These are phyloP conservation scores for Cyaniris semiargus DNA, from an alignment of 2,888 invertebrate genomes.

Conservation along the genomic window DNA sequence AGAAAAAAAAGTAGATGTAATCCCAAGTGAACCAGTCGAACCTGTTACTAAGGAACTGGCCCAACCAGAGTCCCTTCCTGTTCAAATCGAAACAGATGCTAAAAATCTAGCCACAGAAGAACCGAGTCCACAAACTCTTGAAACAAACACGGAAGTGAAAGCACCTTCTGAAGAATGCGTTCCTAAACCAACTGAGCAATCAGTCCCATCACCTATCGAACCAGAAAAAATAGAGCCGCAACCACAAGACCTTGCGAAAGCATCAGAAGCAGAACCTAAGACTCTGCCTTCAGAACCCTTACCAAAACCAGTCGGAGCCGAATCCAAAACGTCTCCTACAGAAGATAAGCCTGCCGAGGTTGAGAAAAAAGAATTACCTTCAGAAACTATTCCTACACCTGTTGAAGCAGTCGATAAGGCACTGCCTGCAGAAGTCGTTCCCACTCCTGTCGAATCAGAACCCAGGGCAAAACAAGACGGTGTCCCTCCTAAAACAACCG, in stretches of 20 bases:
- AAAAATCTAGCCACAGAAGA: constrained; percentile 12
- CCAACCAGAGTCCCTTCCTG: constrained; percentile 12
- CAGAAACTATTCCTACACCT: not conserved
- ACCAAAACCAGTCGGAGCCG: constrained; percentile 25
- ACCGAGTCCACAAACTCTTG: not conserved
- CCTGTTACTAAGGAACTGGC: constrained; percentile 32
- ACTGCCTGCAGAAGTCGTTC: not conserved
- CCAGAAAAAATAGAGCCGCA: not conserved
- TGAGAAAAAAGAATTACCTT: constrained; percentile 28
- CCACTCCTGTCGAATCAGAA: not conserved
- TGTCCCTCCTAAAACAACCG: constrained; percentile 17
- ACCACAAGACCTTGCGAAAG: not conserved
- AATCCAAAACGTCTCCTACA: not conserved
- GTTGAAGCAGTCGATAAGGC: constrained; percentile 8
- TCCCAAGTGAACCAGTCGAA: constrained; percentile 40
- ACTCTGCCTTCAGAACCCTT: constrained; percentile 3
- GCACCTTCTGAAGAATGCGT: constrained; percentile 30
- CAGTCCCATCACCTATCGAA: constrained; percentile 26
- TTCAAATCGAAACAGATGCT: constrained; percentile 26
- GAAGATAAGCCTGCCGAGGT: constrained; percentile 40
- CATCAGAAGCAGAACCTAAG: constrained; percentile 25
- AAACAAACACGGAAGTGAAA: not conserved
- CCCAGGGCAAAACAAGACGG: constrained; percentile 17
- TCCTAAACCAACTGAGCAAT: constrained; percentile 24
- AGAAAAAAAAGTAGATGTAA: constrained; percentile 36